These are phyloP conservation scores for Synergus itoensis DNA, from an alignment of 2,888 invertebrate genomes.

Conservation along the genomic window DNA sequence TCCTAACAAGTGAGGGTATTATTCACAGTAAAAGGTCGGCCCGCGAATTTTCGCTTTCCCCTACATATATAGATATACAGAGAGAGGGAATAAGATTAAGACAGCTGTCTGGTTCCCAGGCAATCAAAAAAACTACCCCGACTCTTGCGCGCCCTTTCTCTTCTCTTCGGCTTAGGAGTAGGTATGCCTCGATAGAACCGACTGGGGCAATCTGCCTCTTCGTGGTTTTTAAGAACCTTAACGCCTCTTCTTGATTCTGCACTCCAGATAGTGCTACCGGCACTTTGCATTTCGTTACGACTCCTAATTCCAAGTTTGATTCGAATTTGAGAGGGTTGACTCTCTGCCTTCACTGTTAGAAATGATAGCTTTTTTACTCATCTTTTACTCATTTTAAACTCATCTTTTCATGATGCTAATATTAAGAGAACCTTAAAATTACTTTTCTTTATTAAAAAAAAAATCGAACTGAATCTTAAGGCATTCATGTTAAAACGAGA, in stretches of 20 bases:
- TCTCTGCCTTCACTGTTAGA: not conserved
- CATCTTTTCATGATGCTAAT: too few species aligned
- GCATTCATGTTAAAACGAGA: slow-evolving; percentile 59
- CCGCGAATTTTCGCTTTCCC: slow-evolving; percentile 50
- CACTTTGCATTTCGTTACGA: slow-evolving; percentile 70
- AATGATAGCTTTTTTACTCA: too few species aligned
- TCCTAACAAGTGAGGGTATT: slow-evolving; percentile 62
- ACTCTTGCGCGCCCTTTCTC: slow-evolving; percentile 51
- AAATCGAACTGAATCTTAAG: slow-evolving; percentile 22
- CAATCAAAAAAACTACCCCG: slow-evolving; percentile 75
- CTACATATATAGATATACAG: slow-evolving; percentile 13
- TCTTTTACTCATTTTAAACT: too few species aligned
- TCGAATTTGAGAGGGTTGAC: slow-evolving; percentile 57
- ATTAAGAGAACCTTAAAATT: too few species aligned
- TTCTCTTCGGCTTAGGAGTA: slow-evolving; percentile 44
- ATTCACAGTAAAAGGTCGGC: slow-evolving; percentile 61
- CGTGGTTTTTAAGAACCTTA: slow-evolving; percentile 73
- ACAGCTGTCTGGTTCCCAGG: slow-evolving; percentile 76
- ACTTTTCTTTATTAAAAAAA: too few species aligned
- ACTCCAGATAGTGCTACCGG: slow-evolving; percentile 64
- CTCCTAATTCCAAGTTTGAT: slow-evolving; percentile 61
- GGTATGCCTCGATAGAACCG: slow-evolving; percentile 18
- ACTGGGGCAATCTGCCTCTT: slow-evolving; percentile 63
- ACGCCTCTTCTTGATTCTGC: slow-evolving; percentile 64
- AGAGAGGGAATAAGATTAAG: slow-evolving; percentile 67